These are phyloP conservation scores for Panurus biarmicus DNA, from an alignment of 2,113 vertebrate genomes.

Conservation along the genomic window DNA sequence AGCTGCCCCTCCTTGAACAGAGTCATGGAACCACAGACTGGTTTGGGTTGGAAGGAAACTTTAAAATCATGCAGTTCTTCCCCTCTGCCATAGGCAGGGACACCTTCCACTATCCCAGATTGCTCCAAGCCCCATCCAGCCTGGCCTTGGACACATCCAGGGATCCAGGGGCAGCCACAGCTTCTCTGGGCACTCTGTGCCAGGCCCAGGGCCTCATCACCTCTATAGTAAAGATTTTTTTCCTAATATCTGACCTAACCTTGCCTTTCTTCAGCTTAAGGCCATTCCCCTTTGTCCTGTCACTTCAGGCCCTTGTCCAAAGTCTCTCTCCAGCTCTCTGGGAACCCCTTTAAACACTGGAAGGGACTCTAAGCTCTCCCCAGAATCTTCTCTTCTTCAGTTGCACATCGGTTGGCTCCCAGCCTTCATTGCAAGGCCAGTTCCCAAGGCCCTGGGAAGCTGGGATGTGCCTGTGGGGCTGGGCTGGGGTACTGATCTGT, in stretches of 20 bases:
- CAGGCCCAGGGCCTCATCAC: rapidly evolving
- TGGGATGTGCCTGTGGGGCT: not conserved
- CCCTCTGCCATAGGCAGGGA: not conserved
- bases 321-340: not conserved
- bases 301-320: not conserved
- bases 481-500: not conserved
- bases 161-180: not conserved
- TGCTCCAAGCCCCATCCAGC: not conserved
- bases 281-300: not conserved
- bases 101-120: rapidly evolving
- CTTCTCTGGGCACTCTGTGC: not conserved
- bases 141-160: not conserved
- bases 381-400: not conserved
- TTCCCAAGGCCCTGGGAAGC: rapidly evolving
- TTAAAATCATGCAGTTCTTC: not conserved
- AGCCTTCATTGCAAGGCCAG: rapidly evolving
- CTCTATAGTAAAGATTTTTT: not conserved
- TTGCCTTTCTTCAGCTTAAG: not conserved
- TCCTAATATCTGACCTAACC: not conserved
- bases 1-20: not conserved
- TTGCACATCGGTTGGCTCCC: not conserved
- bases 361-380: not conserved
- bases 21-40: not conserved
- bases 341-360: not conserved
- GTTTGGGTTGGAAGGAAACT: not conserved